These are phyloP conservation scores for Paradisaea rubra DNA, from an alignment of 2,113 vertebrate species.

Conservation along the genomic window DNA sequence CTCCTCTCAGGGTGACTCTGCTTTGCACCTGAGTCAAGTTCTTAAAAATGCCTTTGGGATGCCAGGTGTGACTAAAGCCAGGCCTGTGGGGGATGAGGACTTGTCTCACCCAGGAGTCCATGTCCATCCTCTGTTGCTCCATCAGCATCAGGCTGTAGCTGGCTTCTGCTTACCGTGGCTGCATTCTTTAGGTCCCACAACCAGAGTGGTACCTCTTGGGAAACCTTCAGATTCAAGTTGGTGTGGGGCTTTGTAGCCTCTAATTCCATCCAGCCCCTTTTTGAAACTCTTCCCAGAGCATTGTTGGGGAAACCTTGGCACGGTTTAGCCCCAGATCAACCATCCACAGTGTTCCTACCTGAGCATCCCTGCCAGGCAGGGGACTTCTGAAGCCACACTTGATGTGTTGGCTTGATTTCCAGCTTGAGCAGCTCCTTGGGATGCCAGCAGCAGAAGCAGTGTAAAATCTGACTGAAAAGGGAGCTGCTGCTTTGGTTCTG, in stretches of 20 bases:
- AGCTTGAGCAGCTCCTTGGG: neutral
- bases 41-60: neutral
- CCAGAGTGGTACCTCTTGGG: neutral
- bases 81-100: neutral
- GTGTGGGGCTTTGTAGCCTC: neutral
- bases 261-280: neutral
- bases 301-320: neutral
- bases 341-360: neutral
- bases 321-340: fast-evolving
- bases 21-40: neutral
- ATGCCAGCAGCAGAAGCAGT: neutral
- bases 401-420: neutral
- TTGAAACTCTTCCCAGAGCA: neutral
- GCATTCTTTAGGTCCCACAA: fast-evolving
- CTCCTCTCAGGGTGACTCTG: neutral
- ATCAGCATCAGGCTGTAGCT: neutral
- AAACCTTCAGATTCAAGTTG: neutral
- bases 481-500: neutral
- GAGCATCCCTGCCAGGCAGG: neutral
- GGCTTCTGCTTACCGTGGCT: neutral
- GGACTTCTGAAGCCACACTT: neutral
- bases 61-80: neutral
- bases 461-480: neutral
- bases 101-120: neutral
- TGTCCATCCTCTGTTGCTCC: neutral